These are phyloP conservation scores for Arbacia lixula DNA, from an alignment of 53 echinoderm and acorn worm species.

Conservation along the genomic window DNA sequence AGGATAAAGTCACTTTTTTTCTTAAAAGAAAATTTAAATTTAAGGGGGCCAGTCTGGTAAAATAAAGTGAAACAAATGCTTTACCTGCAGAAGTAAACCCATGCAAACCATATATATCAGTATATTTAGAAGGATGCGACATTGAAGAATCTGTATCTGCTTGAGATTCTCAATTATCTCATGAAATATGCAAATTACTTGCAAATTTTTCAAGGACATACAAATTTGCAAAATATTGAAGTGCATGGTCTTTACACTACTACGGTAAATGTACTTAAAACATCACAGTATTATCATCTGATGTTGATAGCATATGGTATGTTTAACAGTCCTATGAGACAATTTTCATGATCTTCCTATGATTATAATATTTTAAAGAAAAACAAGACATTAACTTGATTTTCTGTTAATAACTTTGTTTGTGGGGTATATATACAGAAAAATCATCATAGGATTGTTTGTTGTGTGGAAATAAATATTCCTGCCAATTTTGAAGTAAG, in stretches of 20 bases:
- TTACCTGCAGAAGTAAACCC: constrained; percentile 26
- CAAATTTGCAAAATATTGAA: background rate
- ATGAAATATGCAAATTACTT: constrained; percentile 24
- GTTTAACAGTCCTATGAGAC: constrained; percentile 12
- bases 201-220: background rate
- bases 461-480: constrained; percentile 16
- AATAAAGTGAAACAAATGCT: constrained; percentile 2
- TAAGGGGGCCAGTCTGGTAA: no score
- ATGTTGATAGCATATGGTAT: constrained; percentile 11
- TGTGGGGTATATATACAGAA: constrained; percentile 9
- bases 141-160: constrained; percentile 8
- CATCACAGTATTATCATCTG: background rate
- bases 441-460: constrained; percentile 13
- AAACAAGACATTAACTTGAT: background rate
- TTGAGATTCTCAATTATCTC: constrained; percentile 28
- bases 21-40: no score
- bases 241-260: background rate
- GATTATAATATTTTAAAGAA: constrained; percentile 17
- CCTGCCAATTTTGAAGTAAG: constrained; percentile 25
- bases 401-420: background rate
- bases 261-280: background rate
- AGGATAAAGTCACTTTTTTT: no score
- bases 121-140: constrained; percentile 19
- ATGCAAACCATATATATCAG: background rate
- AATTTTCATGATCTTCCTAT: constrained; percentile 8